Conservation (phyloP, 2,797 vertebrate species). For the Sebastolobus alascanus region DNA sequence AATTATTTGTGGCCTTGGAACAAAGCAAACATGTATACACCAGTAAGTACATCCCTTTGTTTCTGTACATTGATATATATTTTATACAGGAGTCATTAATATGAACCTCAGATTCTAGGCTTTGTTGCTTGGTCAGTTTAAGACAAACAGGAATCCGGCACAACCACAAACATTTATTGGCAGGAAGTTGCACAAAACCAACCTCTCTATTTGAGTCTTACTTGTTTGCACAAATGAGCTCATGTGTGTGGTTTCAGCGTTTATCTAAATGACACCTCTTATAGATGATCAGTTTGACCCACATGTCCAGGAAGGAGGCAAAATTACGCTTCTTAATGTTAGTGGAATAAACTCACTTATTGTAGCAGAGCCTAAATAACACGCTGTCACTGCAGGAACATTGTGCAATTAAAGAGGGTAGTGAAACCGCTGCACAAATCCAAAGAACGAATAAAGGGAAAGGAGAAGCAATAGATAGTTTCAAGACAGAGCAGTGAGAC, state of each 20-base stretch:
- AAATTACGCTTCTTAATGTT: constrained; percentile 12
- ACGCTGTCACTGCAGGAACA: constrained; percentile 9
- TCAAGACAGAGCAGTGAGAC: not conserved
- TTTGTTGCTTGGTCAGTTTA: constrained; percentile 16
- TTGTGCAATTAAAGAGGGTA: constrained; percentile 14
- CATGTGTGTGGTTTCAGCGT: constrained; percentile 24
- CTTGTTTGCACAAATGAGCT: constrained; percentile 1
- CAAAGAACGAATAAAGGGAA: not conserved
- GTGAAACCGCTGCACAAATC: constrained; percentile 23
- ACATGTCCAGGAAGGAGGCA: not conserved
- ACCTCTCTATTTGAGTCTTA: constrained; percentile 6
- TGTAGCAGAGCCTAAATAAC: constrained; percentile 19
- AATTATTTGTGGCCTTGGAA: not conserved
- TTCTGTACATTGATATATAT: not conserved
- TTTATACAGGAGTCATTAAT: not conserved
- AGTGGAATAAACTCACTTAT: constrained; percentile 6
- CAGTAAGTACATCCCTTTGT: not conserved
- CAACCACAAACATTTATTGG: constrained; percentile 42
- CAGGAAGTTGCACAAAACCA: constrained; percentile 49
- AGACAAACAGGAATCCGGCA: constrained; percentile 37
- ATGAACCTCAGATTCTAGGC: not conserved
- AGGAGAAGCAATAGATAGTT: not conserved
- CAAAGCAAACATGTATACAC: not conserved
- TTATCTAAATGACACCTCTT: constrained; percentile 47
- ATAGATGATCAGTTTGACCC: constrained; percentile 24